These are phyloP conservation scores for Drepana falcataria DNA, from an alignment of 2,888 invertebrate genomes.

Conservation along the genomic window DNA sequence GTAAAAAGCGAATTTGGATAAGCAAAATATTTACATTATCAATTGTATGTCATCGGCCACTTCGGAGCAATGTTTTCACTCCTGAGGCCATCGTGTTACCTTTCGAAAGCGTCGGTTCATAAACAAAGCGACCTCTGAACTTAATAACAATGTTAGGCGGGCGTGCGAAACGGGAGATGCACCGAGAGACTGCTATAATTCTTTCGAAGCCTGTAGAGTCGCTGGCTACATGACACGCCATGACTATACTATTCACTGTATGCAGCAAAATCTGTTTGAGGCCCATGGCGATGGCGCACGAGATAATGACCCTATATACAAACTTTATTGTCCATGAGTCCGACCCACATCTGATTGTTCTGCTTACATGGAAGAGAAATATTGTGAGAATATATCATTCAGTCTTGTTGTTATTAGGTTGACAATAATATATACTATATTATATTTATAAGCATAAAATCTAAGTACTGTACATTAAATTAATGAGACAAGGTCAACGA, in stretches of 20 bases:
- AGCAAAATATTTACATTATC: conserved; percentile 71
- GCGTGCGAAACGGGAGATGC: conserved; percentile 77
- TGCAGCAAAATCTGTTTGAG: conserved; percentile 52
- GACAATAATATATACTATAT: conserved; percentile 10
- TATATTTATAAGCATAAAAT: conserved; percentile 6
- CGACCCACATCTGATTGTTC: conserved; percentile 58
- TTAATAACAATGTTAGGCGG: conserved; percentile 74
- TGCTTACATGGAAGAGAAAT: conserved; percentile 49
- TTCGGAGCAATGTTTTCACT: conserved; percentile 67
- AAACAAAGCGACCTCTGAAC: conserved; percentile 77
- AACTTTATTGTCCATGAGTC: conserved; percentile 50
- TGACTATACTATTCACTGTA: conserved; percentile 46
- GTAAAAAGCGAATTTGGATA: conserved; percentile 49
- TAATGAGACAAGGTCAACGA: conserved; percentile 49
- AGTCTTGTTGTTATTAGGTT: conserved; percentile 12
- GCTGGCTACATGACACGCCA: conserved; percentile 54
- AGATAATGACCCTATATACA: conserved; percentile 55
- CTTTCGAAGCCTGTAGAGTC: conserved; percentile 62
- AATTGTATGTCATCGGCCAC: conserved; percentile 72
- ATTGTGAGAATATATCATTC: conserved; percentile 34
- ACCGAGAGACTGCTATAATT: conserved; percentile 67
- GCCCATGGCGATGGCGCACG: conserved; percentile 43
- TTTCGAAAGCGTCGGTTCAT: conserved; percentile 74
- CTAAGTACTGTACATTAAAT: conserved; percentile 8
- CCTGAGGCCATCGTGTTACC: conserved; percentile 66